These are phyloP conservation scores for Amphipyra tragopoginis DNA, from an alignment of 2,888 invertebrate genomes.

Conservation along the genomic window DNA sequence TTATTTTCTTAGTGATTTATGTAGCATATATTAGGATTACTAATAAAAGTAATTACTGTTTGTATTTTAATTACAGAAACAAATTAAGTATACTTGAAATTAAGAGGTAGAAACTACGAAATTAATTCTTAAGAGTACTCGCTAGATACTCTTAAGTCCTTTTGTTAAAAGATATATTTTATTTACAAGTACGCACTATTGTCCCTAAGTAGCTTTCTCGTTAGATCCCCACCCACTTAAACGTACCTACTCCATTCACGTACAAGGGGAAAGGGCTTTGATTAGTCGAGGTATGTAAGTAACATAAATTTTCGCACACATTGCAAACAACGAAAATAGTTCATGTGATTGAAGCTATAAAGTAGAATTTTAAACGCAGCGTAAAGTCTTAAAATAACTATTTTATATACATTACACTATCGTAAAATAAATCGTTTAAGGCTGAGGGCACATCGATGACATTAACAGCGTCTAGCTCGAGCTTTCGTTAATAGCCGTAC, in stretches of 20 bases:
- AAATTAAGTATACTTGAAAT: not conserved
- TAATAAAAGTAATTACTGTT: too few species aligned
- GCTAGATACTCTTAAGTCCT: slow-evolving; percentile 8
- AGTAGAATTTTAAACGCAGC: not conserved
- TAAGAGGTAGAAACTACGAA: not conserved
- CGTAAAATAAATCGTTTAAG: slow-evolving; percentile 50
- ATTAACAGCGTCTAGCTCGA: slow-evolving; percentile 30
- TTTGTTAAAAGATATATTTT: slow-evolving; percentile 37
- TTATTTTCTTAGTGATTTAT: too few species aligned
- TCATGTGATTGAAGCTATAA: not conserved
- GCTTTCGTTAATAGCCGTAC: slow-evolving; percentile 39
- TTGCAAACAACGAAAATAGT: too few species aligned
- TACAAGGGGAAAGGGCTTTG: slow-evolving; percentile 26
- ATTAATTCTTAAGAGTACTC: not conserved
- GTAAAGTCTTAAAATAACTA: not conserved
- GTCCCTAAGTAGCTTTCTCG: slow-evolving; percentile 36
- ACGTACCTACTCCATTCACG: slow-evolving; percentile 16
- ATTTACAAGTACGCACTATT: slow-evolving; percentile 36
- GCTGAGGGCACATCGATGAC: slow-evolving; percentile 43
- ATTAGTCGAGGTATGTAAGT: slow-evolving; percentile 25
- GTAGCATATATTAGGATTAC: too few species aligned
- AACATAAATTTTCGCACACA: slow-evolving; percentile 3
- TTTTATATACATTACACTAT: slow-evolving; percentile 14
- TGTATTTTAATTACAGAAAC: not conserved
- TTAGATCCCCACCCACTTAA: slow-evolving; percentile 20